A percentile compares a stretch with the other conserved stretches of the same genome.
These are phyloP conservation scores for Dissostichus mawsoni DNA, from an alignment of 2,113 vertebrate species.

Conservation along the genomic window DNA sequence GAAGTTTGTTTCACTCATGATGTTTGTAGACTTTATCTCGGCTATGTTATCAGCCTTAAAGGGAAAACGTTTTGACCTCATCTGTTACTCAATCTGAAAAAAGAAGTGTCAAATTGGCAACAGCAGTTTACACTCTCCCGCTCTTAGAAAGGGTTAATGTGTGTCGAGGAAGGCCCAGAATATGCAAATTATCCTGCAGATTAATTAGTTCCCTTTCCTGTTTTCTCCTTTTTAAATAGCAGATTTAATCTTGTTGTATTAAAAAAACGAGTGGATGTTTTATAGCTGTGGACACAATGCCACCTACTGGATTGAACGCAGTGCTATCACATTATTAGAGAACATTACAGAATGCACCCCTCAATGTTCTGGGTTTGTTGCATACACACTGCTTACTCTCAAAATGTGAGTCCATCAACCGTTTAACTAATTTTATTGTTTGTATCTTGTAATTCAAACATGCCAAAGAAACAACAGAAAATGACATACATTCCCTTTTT, in stretches of 20 bases:
- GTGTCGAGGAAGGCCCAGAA: not conserved
- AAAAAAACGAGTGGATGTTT: not conserved
- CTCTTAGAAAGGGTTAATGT: not conserved
- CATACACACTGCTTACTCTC: not conserved
- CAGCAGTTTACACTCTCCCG: not conserved
- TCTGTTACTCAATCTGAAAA: slow-evolving; percentile 10
- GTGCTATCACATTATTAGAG: not conserved
- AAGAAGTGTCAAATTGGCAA: not conserved
- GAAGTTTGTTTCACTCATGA: no score
- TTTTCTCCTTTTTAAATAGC: not conserved
- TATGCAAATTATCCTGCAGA: slow-evolving; percentile 7
- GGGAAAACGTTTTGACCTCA: slow-evolving; percentile 1
- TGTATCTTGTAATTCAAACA: not conserved
- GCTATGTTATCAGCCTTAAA: not conserved
- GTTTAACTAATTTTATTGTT: not conserved
- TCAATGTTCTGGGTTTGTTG: not conserved
- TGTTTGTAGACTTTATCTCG: not conserved
- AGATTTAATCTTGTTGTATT: not conserved
- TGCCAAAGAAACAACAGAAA: not conserved
- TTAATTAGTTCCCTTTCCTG: not conserved
- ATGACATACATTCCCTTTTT: not conserved
- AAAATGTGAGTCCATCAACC: not conserved
- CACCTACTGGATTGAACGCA: slow-evolving; percentile 48
- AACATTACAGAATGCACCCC: no score
- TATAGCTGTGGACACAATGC: slow-evolving; percentile 19